Percentiles rank a stretch among this genome's conserved stretches.
phyloP scores from a whole-genome alignment of 2,113 vertebrate genomes.

The Scomber japonicus region DNA sequence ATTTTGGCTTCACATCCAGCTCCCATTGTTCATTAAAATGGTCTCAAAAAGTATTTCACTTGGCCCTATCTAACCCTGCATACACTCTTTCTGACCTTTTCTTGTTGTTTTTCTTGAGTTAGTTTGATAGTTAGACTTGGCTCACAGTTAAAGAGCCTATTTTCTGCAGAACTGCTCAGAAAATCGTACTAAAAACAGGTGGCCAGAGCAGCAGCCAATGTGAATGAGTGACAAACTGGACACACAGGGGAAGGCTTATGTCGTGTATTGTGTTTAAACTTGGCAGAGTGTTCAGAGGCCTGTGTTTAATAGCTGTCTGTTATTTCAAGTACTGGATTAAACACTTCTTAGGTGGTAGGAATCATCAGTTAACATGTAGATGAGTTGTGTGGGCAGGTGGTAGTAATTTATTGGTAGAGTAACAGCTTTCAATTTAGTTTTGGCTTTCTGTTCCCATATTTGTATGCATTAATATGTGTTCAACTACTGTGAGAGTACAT shows the following conservation, averaged over 20 bases:
- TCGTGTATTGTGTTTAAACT: constrained; percentile 19
- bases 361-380: background rate
- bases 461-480: background rate
- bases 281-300: constrained; percentile 3
- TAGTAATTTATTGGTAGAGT: background rate
- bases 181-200: constrained; percentile 1
- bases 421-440: background rate
- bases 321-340: background rate
- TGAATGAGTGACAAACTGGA: constrained; percentile 1
- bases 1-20: background rate
- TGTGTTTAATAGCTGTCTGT: background rate
- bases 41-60: constrained; percentile 1
- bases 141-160: background rate
- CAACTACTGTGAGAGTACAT: background rate
- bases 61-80: background rate
- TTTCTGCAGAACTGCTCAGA: background rate
- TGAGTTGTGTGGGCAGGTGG: background rate
- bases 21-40: constrained; percentile 5
- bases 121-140: background rate
- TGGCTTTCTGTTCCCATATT: background rate
- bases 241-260: background rate
- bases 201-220: background rate
- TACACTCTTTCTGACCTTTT: background rate
- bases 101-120: background rate
- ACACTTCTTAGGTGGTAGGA: background rate